phyloP scores from a whole-genome alignment of 2,113 vertebrate species.

The Gorsachius goisagi region DNA sequence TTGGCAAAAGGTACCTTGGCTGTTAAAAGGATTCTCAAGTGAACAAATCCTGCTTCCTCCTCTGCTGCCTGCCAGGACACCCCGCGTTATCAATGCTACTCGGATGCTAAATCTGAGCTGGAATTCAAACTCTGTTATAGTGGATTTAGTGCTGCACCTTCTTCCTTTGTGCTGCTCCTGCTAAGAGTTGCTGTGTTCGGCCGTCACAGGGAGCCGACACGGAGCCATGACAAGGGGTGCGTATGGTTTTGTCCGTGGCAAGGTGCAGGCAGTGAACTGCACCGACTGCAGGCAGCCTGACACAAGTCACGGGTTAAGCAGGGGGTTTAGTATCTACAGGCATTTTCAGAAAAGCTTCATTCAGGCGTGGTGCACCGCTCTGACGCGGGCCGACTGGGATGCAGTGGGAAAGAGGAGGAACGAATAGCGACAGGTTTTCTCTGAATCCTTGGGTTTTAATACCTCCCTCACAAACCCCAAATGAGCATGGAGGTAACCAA shows the following conservation, averaged over 20 bases:
- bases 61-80: not conserved
- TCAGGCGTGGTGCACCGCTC: not conserved
- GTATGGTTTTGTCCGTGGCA: accelerated
- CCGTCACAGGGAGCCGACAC: no score
- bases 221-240: accelerated
- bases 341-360: not conserved
- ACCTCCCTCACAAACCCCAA: not conserved
- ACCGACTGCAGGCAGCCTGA: not conserved
- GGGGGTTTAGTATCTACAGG: not conserved
- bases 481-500: not conserved
- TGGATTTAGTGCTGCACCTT: not conserved
- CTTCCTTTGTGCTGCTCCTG: not conserved
- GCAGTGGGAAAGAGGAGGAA: not conserved
- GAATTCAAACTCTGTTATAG: not conserved
- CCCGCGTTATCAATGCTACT: no score
- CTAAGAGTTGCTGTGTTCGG: not conserved
- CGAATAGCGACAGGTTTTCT: not conserved
- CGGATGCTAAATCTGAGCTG: not conserved
- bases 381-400: not conserved
- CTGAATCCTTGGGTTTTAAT: not conserved
- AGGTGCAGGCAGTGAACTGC: not conserved
- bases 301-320: not conserved
- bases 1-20: not conserved
- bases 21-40: not conserved
- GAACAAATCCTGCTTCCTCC: not conserved